Conservation (phyloP, 1,140 invertebrate genomes). For the Rhopalosiphum padi region DNA sequence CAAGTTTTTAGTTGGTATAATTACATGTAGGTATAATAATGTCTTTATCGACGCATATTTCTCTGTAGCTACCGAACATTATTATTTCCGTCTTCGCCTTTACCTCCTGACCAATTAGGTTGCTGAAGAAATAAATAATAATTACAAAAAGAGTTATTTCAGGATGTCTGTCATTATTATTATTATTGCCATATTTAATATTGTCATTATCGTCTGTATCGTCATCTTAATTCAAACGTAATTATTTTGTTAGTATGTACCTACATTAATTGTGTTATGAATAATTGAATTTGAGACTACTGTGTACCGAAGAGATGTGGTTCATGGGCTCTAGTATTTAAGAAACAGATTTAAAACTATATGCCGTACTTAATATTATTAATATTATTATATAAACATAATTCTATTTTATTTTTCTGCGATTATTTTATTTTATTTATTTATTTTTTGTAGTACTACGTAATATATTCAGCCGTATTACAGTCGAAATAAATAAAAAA, state of each 20-base stretch:
- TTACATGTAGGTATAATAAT: neutral
- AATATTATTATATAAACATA: neutral
- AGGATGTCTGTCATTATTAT: neutral
- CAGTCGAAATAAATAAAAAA: neutral
- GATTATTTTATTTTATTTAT: neutral
- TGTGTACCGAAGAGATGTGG: neutral
- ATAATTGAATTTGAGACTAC: neutral
- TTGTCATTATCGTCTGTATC: neutral
- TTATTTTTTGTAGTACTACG: neutral
- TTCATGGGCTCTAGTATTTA: neutral
- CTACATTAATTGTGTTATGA: neutral
- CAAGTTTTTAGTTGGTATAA: neutral
- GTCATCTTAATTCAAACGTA: neutral
- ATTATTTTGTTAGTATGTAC: neutral
- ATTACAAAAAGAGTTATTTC: neutral
- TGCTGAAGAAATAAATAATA: neutral
- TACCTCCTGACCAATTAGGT: neutral
- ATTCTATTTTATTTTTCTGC: neutral
- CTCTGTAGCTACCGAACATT: neutral
- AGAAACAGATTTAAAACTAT: neutral
- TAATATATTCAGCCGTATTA: no score
- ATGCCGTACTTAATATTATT: no score
- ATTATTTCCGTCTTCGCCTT: neutral
- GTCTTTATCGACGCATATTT: neutral
- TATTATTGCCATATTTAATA: neutral